These are phyloP conservation scores for Raphicerus campestris DNA, from an alignment of 2,113 vertebrate genomes.

Conservation along the genomic window DNA sequence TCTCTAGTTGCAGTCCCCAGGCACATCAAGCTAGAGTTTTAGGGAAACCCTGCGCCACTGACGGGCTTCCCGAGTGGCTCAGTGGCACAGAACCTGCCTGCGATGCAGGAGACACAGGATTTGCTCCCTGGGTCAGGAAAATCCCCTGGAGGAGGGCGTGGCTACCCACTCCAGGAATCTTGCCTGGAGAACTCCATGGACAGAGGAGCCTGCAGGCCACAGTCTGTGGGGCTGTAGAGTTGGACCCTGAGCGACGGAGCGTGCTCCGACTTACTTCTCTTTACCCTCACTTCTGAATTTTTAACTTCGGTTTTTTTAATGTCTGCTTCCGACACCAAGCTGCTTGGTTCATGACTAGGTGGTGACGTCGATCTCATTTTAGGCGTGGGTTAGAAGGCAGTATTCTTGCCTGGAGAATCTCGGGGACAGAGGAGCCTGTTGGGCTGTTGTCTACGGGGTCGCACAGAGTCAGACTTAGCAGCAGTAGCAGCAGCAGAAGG, in stretches of 20 bases:
- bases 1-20: slow-evolving; percentile 44
- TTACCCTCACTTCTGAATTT: neutral
- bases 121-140: neutral
- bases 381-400: neutral
- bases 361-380: neutral
- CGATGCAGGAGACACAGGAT: neutral
- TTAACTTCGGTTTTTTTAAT: neutral
- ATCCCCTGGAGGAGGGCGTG: neutral
- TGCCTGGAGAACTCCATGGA: neutral
- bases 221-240: neutral
- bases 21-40: neutral
- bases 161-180: neutral
- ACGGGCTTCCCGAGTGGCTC: neutral
- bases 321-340: neutral
- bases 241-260: neutral
- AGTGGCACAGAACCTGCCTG: neutral
- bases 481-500: too few species aligned
- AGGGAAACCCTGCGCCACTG: slow-evolving; percentile 35
- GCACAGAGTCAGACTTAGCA: too few species aligned
- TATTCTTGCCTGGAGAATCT: too few species aligned
- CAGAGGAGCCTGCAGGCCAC: neutral
- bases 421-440: too few species aligned
- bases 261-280: neutral
- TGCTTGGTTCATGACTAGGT: neutral
- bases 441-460: too few species aligned